Conservation (phyloP, 2,113 vertebrate species). For the Cynopterus brachyotis region DNA sequence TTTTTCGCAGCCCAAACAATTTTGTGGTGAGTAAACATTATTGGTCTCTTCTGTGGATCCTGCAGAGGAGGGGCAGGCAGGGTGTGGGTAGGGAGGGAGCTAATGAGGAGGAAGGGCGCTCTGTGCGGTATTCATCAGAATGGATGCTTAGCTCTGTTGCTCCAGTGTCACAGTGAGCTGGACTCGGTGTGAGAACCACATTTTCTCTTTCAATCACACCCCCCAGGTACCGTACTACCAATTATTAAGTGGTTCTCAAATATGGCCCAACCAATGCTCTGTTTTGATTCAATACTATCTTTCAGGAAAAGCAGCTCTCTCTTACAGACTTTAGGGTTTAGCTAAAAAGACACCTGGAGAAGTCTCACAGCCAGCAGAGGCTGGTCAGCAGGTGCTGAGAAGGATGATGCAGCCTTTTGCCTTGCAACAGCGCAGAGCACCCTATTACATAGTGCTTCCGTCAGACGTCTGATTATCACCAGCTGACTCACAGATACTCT, state of each 20-base stretch:
- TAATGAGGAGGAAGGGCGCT: not conserved
- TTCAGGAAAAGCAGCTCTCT: not conserved
- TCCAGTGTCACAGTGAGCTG: not conserved
- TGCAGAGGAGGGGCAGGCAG: rapidly evolving
- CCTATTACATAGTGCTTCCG: not conserved
- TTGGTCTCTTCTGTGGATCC: not conserved
- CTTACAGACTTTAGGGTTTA: not conserved
- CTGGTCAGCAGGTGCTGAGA: not conserved
- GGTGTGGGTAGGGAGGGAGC: not conserved
- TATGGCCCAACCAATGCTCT: not conserved
- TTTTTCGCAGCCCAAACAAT: constrained; percentile 9
- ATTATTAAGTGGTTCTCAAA: not conserved
- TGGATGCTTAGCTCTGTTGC: not conserved
- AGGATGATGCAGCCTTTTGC: not conserved
- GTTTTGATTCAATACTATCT: not conserved
- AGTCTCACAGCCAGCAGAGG: not conserved
- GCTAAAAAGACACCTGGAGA: not conserved
- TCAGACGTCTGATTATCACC: not conserved
- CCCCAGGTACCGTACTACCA: not conserved
- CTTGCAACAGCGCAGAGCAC: rapidly evolving
- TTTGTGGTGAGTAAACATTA: not conserved
- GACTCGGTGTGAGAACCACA: not conserved
- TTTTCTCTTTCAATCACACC: not conserved
- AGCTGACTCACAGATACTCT: not conserved
- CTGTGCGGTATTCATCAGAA: no score